Conservation (phyloP, 1,140 invertebrate genomes). For the Trichoplusia ni region DNA sequence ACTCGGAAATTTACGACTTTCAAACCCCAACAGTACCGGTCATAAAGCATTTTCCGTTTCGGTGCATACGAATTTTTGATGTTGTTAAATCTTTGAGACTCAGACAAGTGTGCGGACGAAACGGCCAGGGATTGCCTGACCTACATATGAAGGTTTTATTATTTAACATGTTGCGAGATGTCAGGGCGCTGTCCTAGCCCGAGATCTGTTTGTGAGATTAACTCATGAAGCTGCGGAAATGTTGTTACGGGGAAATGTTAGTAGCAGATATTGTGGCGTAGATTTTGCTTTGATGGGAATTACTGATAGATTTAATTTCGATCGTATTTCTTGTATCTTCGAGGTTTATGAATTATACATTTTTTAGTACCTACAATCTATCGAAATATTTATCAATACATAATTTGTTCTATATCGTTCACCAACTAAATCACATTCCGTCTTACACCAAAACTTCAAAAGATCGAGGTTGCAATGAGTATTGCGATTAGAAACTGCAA, state of each 20-base stretch:
- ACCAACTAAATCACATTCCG: neutral
- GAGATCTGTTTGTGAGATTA: neutral
- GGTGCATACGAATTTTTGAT: constrained; percentile 42
- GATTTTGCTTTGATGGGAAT: no score
- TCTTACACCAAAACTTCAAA: neutral
- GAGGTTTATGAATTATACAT: no score
- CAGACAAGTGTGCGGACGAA: constrained; percentile 13
- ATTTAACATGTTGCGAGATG: neutral
- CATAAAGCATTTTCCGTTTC: constrained; percentile 47
- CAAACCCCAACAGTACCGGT: constrained; percentile 28
- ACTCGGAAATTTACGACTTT: constrained; percentile 51
- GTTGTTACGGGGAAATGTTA: no score
- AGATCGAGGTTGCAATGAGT: constrained; percentile 25
- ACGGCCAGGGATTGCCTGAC: neutral
- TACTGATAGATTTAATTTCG: no score
- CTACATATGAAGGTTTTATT: constrained; percentile 1
- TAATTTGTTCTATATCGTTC: no score
- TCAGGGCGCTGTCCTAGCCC: neutral
- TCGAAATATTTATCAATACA: no score
- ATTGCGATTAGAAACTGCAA: constrained; percentile 29
- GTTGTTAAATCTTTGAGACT: constrained; percentile 30
- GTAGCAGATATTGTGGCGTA: neutral
- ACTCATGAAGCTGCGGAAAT: no score
- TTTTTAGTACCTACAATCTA: no score
- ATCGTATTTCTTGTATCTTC: no score